Conservation (phyloP, 2,113 vertebrate species). For the Cnemophilus loriae region DNA sequence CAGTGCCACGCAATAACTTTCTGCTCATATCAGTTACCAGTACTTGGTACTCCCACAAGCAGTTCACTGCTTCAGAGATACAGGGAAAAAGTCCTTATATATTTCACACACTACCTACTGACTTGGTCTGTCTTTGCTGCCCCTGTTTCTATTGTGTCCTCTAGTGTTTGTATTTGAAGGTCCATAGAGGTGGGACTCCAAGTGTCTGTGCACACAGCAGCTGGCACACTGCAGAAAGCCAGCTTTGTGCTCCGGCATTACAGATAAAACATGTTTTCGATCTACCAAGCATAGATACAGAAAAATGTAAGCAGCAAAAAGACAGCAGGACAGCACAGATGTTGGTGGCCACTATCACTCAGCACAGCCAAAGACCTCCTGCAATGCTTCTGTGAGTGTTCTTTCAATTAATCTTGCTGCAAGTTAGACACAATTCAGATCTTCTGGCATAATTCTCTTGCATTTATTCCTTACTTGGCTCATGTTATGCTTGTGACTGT, state of each 20-base stretch:
- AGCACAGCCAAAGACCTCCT: not conserved
- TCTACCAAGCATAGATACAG: accelerated
- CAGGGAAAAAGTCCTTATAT: not conserved
- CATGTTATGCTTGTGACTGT: not conserved
- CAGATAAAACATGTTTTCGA: not conserved
- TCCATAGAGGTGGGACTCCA: not conserved
- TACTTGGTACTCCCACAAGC: not conserved
- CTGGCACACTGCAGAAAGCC: not conserved
- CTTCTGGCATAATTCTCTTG: not conserved
- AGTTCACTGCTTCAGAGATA: not conserved
- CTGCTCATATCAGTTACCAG: not conserved
- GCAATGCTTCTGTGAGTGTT: not conserved
- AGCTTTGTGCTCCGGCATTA: not conserved
- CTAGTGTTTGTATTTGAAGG: not conserved
- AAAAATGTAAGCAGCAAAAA: not conserved
- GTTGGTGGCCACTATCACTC: accelerated
- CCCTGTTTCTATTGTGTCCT: not conserved
- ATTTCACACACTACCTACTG: not conserved
- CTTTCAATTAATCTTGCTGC: not conserved
- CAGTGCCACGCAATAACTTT: not conserved
- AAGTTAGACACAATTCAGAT: not conserved
- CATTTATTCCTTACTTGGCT: not conserved
- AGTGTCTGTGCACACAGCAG: not conserved
- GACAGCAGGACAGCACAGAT: accelerated
- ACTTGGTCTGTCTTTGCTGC: not conserved